Evolutionary conservation across 2,113 vertebrate genomes (phyloP).

Genomic region (Noturus placidus): DNA sequence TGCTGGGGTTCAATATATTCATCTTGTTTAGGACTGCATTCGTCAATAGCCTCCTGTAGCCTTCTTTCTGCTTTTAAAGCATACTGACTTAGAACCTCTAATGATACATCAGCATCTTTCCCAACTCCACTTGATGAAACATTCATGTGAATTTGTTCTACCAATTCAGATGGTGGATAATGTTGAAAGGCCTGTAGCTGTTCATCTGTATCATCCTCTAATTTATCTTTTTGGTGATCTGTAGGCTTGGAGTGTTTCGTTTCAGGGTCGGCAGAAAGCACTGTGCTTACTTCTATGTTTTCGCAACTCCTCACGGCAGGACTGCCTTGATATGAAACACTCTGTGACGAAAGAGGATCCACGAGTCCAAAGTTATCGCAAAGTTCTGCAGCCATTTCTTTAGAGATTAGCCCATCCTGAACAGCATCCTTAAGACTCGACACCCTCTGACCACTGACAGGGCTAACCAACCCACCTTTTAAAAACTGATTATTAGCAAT

Average conservation of each 20-base stretch:
- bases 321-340: slow-evolving; percentile 52
- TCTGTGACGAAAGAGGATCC: slow-evolving; percentile 29
- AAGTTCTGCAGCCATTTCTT: slow-evolving; percentile 69
- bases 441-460: slow-evolving; percentile 66
- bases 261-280: slow-evolving; percentile 20
- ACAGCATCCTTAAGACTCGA: slow-evolving; percentile 72
- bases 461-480: slow-evolving; percentile 78
- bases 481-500: slow-evolving; percentile 78
- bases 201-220: slow-evolving; percentile 23
- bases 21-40: slow-evolving; percentile 50
- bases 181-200: not conserved
- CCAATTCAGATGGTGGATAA: slow-evolving; percentile 20
- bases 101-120: slow-evolving; percentile 55
- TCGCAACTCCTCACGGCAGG: slow-evolving; percentile 41
- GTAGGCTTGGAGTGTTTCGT: not conserved
- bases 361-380: slow-evolving; percentile 44
- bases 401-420: slow-evolving; percentile 69
- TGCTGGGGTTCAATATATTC: not conserved
- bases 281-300: slow-evolving; percentile 15
- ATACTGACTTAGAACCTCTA: slow-evolving; percentile 66
- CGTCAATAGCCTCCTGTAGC: slow-evolving; percentile 64
- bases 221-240: slow-evolving; percentile 9
- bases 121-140: slow-evolving; percentile 20
- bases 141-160: slow-evolving; percentile 2
- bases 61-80: slow-evolving; percentile 66